These are phyloP conservation scores for Diogma glabrata DNA, from an alignment of 2,888 invertebrate genomes.

Conservation along the genomic window DNA sequence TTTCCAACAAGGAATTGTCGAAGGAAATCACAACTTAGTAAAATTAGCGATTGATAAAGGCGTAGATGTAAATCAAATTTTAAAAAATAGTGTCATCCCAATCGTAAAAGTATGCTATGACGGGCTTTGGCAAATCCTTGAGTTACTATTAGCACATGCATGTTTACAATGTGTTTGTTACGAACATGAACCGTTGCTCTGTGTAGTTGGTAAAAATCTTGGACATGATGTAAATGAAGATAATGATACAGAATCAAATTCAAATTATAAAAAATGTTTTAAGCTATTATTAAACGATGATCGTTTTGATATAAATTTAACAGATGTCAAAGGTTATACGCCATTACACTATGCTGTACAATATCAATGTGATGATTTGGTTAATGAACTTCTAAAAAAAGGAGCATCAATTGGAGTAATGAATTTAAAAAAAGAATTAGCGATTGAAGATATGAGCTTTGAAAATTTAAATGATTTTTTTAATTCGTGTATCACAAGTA, in stretches of 20 bases:
- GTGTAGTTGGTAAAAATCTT: slow-evolving; percentile 43
- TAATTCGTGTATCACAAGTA: slow-evolving; percentile 58
- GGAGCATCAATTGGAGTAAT: slow-evolving; percentile 64
- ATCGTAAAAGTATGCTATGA: not conserved
- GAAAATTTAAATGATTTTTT: slow-evolving; percentile 59
- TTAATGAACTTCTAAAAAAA: slow-evolving; percentile 48
- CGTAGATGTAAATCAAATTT: not conserved
- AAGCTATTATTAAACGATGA: slow-evolving; percentile 45
- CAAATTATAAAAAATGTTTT: slow-evolving; percentile 45
- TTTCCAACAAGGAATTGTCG: not conserved
- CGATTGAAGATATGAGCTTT: slow-evolving; percentile 58
- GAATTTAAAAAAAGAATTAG: slow-evolving; percentile 52
- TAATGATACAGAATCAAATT: not conserved
- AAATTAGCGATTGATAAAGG: not conserved
- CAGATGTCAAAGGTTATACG: slow-evolving; percentile 51
- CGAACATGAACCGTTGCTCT: slow-evolving; percentile 40
- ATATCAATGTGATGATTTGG: slow-evolving; percentile 51
- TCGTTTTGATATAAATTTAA: slow-evolving; percentile 48
- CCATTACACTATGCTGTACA: slow-evolving; percentile 65
- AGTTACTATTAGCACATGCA: not conserved
- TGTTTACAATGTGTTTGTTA: not conserved
- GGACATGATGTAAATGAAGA: slow-evolving; percentile 36
- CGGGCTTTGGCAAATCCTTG: slow-evolving; percentile 1
- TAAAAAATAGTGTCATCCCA: not conserved
- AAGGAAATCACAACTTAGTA: not conserved